Percentiles rank a stretch among this genome's conserved stretches.
Evolutionary conservation across 1,140 invertebrate genomes (phyloP).

Genomic region (Acyrthosiphon pisum): DNA sequence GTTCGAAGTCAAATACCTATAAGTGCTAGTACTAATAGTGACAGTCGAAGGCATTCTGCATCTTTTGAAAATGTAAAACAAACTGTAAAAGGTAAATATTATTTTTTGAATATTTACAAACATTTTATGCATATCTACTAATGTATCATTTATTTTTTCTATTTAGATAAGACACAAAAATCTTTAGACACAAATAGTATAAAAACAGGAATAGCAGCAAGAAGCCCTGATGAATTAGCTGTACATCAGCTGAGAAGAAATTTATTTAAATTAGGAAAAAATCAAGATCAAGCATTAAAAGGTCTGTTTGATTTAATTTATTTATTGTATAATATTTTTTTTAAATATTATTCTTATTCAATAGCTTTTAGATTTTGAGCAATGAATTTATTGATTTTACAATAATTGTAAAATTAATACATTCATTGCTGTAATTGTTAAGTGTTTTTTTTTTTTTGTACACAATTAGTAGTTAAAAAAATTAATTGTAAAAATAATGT

Average conservation of each 20-base stretch:
- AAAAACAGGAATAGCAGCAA: not conserved
- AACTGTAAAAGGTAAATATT: constrained; percentile 31
- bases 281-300: constrained; percentile 54
- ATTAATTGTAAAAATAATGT: no score
- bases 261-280: constrained; percentile 53
- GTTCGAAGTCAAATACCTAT: constrained; percentile 58
- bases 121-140: no score
- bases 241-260: constrained; percentile 44
- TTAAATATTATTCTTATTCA: not conserved
- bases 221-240: constrained; percentile 44
- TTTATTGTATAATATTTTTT: not conserved
- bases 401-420: no score
- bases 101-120: not conserved
- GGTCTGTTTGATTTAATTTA: not conserved
- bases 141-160: not conserved
- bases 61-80: constrained; percentile 51
- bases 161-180: constrained; percentile 15
- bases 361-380: not conserved
- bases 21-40: constrained; percentile 44
- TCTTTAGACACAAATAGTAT: constrained; percentile 3
- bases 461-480: no score
- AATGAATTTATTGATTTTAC: no score
- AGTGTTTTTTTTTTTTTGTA: no score
- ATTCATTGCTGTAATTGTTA: no score
- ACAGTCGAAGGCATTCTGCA: constrained; percentile 54